phyloP scores from a whole-genome alignment of 1,140 invertebrate species.

The Paracyclopina nana region DNA sequence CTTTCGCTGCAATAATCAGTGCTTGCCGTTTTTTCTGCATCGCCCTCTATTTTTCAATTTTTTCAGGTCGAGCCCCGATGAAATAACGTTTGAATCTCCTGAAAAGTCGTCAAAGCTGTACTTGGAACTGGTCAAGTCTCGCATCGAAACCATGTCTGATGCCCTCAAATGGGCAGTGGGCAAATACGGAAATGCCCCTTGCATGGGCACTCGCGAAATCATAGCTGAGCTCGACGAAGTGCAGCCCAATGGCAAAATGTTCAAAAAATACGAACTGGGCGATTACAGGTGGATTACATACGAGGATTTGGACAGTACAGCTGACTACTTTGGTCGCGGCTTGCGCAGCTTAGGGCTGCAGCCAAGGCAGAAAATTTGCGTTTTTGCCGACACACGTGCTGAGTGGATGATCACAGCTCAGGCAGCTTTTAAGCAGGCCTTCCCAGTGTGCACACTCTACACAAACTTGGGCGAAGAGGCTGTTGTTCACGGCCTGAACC shows the following conservation, averaged over 20 bases:
- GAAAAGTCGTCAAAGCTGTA: neutral
- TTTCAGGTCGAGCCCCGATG: neutral
- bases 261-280: constrained; percentile 22
- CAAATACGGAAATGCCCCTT: constrained; percentile 25
- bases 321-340: constrained; percentile 28
- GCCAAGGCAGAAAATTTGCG: constrained; percentile 24
- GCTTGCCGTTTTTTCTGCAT: no score
- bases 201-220: constrained; percentile 34
- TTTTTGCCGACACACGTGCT: constrained; percentile 31
- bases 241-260: constrained; percentile 34
- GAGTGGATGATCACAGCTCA: constrained; percentile 32
- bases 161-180: constrained; percentile 19
- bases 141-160: constrained; percentile 4
- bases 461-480: constrained; percentile 20
- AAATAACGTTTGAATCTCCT: neutral
- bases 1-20: no score
- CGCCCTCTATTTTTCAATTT: neutral
- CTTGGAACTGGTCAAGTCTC: neutral
- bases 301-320: constrained; percentile 27
- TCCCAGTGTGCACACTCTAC: constrained; percentile 20
- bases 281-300: constrained; percentile 34
- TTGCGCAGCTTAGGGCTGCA: constrained; percentile 25
- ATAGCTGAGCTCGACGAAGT: constrained; percentile 32
- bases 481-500: constrained; percentile 19
- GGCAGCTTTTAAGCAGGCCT: constrained; percentile 25